Evolutionary conservation across 2,888 invertebrate genomes (phyloP), one percentile per base, ranked within the genome.

Genomic region (Lasioglossum morio): DNA sequence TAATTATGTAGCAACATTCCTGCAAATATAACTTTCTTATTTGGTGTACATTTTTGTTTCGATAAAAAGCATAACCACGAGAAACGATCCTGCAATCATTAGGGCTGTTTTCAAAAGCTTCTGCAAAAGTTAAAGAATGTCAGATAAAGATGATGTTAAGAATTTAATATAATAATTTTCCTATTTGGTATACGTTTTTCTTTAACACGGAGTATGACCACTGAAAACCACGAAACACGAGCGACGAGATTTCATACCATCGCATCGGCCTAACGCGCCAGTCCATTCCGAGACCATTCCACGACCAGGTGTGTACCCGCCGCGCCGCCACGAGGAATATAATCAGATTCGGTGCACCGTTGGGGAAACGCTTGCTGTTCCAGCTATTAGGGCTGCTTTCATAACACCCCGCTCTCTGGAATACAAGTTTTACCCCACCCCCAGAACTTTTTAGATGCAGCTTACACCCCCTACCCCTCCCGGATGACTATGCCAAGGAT

Each of bases 211-310:
- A 23, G 8, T 53, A 8, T 23, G 53, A 57, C n/a, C n/a, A n/a
- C n/a, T 12, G 23, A 57, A n/a, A n/a, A 57, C 82, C 86, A 81
- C 83, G 83, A 82, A 78, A 86, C 46, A 78, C 85, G 88, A 87
- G 88, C 84, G 86, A 79, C 83, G 83, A 81, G 84, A 87, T 87
- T 87, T 84, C 80, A 79, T 72, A 74, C 74, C 66, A 86, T 81
- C 88, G 77, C 66, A 86, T 81, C 88, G 77, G 69, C 80, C 76
- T 82, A 79, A 77, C 86, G 77, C 89, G 85, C 57, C 88, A 81
- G 82, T 90, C 63, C 69, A 72, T 27, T 80, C 72, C 79, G 73
- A 40, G 77, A 77, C 74, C 40, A 75, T 73, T 85, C 73, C 86
- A 48, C 69, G 43, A 37, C n/a, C 72, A 78, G 85, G 60, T 81